A percentile compares a stretch with the other conserved stretches of the same genome.
Conservation (phyloP, 35 echinoderm and acorn worm species). For the Lytechinus variegatus region DNA sequence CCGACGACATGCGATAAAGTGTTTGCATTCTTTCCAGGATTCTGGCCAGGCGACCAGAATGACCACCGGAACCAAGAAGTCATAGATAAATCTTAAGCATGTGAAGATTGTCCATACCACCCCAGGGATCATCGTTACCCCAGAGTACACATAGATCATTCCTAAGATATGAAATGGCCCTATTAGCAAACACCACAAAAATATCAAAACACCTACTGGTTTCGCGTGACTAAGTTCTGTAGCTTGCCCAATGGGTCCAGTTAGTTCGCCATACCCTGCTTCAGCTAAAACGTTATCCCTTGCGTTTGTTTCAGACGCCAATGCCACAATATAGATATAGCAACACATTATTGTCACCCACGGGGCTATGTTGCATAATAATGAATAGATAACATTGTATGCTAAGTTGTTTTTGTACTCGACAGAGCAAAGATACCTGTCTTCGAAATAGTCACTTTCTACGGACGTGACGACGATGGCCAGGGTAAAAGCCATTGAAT, state of each 20-base stretch:
- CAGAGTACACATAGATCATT: conserved; percentile 29
- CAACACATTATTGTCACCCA: conserved; percentile 24
- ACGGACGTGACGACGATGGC: conserved; percentile 33
- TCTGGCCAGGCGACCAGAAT: conserved; percentile 25
- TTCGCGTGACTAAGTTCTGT: conserved; percentile 8
- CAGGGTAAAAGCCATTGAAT: conserved; percentile 13
- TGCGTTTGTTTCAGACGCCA: conserved; percentile 30
- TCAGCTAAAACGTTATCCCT: not conserved
- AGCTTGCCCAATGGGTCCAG: not conserved
- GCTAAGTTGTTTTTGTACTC: not conserved
- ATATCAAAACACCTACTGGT: conserved; percentile 26
- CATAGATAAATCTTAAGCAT: conserved; percentile 39
- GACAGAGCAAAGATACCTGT: conserved; percentile 27
- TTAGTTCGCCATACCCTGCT: not conserved
- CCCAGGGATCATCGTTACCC: not conserved
- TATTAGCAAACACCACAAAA: conserved; percentile 47
- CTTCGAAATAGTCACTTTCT: conserved; percentile 21
- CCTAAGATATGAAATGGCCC: not conserved
- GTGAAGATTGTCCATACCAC: conserved; percentile 17
- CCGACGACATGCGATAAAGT: conserved; percentile 34
- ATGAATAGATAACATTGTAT: not conserved
- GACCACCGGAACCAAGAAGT: conserved; percentile 17
- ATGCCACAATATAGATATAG: conserved; percentile 23
- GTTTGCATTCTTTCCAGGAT: conserved; percentile 21
- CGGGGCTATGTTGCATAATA: conserved; percentile 27